Conservation (phyloP, 2,797 vertebrate genomes). For the Falco biarmicus region DNA sequence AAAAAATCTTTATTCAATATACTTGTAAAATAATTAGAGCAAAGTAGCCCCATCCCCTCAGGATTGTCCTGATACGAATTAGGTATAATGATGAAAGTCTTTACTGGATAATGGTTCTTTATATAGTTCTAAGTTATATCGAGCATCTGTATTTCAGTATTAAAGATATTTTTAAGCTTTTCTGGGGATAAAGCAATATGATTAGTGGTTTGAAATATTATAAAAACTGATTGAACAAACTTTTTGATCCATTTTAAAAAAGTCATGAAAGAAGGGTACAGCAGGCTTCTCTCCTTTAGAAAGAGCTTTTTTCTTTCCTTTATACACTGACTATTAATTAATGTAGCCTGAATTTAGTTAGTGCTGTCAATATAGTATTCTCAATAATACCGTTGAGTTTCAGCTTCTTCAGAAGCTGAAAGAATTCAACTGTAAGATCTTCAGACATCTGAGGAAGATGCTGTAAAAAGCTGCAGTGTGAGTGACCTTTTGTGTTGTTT, state of each 20-base stretch:
- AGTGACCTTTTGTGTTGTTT: not conserved
- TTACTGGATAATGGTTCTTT: not conserved
- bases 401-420: not conserved
- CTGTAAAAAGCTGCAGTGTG: not conserved
- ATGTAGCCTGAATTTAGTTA: not conserved
- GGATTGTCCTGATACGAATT: not conserved
- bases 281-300: not conserved
- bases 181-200: fast-evolving
- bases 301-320: not conserved
- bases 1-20: not conserved
- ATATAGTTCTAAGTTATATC: not conserved
- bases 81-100: not conserved
- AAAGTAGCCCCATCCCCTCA: not conserved
- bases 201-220: not conserved
- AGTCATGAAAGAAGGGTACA: not conserved
- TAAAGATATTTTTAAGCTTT: not conserved
- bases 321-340: not conserved
- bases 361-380: not conserved
- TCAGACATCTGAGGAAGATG: not conserved
- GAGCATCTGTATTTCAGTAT: not conserved
- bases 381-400: not conserved
- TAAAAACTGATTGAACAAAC: not conserved
- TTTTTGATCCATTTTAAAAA: not conserved
- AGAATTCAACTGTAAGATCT: not conserved
- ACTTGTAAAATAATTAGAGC: not conserved